Evolutionary conservation across 37 sponge, comb jelly and placozoan genomes (phyloP), one percentile per base, ranked within the genome.

Genomic region (Agelas oroides): DNA sequence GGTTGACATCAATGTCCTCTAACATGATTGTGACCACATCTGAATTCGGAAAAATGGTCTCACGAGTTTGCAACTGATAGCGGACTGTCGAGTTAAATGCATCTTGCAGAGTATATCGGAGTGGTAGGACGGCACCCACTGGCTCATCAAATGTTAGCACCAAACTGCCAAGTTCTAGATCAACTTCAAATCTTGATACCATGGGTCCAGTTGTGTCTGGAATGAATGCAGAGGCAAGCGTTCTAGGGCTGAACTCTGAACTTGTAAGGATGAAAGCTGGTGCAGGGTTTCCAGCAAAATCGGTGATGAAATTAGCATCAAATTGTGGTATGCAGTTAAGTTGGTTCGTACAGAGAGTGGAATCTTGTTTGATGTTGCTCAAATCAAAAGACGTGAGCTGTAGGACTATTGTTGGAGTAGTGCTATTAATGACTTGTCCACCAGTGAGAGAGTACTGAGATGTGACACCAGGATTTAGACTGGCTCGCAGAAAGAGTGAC

Each of bases 221-320:
- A 28, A 82, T 83, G 55, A 97, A 94, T 12, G 13, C 27, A 18
- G n/a, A n/a, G 15, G 87, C 31, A 59, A 83, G 12, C 6, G 55
- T 40, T 53, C 65, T 72, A 5, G 5, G 0, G 55, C 38, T 27
- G 15, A 79, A 57, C 2, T 18, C n/a, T 24, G 65, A 30, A 39
- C 57, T 28, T 1, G 78, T 79, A 18, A 73, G 52, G 13, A 46
- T 37, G 67, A 89, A 86, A 31, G 71, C 59, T 24, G 75, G 52
- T 23, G 88, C 90, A 65, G 34, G 41, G 76, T 97, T 97, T 6
- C 95, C 97, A 77, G 95, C 95, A 81, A 88, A 91, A 78, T 97
- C 97, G n/a, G 92, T 91, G 13, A 84, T 54, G 55, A 97, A 94
- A 25, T 32, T 75, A 32, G 63, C 32, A 53, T 53, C 59, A 59